Percentiles rank a stretch among this genome's conserved stretches.
These are phyloP conservation scores for Ectemnius continuus DNA, from an alignment of 2,888 invertebrate genomes.

Conservation along the genomic window DNA sequence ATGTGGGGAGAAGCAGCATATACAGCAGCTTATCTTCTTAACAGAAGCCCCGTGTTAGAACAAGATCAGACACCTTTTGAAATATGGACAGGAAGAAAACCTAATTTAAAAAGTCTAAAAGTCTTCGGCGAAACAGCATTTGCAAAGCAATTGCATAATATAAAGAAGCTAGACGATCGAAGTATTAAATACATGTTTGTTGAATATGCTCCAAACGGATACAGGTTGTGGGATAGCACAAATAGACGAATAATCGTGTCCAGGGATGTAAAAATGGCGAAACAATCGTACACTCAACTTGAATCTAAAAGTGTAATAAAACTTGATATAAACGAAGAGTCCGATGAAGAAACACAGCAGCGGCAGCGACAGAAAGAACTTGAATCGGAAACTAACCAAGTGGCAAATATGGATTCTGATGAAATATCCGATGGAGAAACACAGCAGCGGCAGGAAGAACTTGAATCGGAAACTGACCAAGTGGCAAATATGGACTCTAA, in stretches of 20 bases:
- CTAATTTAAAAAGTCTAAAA: constrained; percentile 61
- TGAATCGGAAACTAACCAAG: constrained; percentile 19
- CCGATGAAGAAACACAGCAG: constrained; percentile 5
- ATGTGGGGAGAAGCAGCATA: constrained; percentile 57
- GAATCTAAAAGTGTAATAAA: not conserved
- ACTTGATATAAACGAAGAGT: not conserved
- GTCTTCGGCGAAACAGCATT: constrained; percentile 64
- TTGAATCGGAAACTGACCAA: too few species aligned
- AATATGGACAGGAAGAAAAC: constrained; percentile 60
- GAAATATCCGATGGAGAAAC: constrained; percentile 17
- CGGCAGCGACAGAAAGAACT: constrained; percentile 2
- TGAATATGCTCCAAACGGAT: constrained; percentile 52
- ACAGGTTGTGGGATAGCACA: constrained; percentile 53
- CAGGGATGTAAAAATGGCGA: constrained; percentile 35
- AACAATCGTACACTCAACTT: not conserved
- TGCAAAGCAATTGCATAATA: constrained; percentile 55
- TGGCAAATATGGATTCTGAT: constrained; percentile 26
- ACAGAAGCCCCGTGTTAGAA: constrained; percentile 59
- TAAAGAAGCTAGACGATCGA: constrained; percentile 63
- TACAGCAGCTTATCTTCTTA: constrained; percentile 13
- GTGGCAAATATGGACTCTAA: too few species aligned
- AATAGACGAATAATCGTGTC: constrained; percentile 42
- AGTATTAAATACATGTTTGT: constrained; percentile 58
- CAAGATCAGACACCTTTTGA: constrained; percentile 60
- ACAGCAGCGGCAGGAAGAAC: constrained; percentile 12